phyloP scores from a whole-genome alignment of 2,113 vertebrate genomes.

The Hippocampus zosterae region DNA sequence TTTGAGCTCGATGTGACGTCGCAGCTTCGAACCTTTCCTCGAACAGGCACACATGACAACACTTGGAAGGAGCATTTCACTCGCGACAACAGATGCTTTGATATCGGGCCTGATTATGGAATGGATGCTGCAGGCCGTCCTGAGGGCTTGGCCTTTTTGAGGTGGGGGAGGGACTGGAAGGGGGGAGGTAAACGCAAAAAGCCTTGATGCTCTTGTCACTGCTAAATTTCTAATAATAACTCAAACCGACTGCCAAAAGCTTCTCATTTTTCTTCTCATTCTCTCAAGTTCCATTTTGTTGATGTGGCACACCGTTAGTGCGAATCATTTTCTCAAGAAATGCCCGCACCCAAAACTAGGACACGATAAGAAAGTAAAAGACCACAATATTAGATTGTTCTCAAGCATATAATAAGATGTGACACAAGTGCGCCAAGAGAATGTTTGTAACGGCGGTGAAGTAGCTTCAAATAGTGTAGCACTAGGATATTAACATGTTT shows the following conservation, averaged over 20 bases:
- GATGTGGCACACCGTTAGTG: neutral
- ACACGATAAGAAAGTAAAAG: neutral
- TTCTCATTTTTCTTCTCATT: too few species aligned
- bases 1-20: conserved; percentile 4
- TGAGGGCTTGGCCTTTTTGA: conserved; percentile 46
- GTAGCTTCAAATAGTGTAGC: neutral
- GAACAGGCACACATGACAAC: neutral
- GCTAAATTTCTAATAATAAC: conserved; percentile 33
- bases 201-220: conserved; percentile 34
- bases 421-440: neutral
- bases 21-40: neutral
- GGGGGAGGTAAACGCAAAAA: conserved; percentile 35
- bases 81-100: conserved; percentile 16
- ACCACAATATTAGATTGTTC: neutral
- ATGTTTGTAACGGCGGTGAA: neutral
- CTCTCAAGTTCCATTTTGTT: conserved; percentile 18
- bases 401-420: neutral
- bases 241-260: conserved; percentile 30
- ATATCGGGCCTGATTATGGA: conserved; percentile 28
- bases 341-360: neutral
- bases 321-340: neutral
- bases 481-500: neutral
- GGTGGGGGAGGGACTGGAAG: neutral
- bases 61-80: conserved; percentile 4
- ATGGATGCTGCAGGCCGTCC: conserved; percentile 39